Evolutionary conservation across 2,113 vertebrate species (phyloP).

Genomic region (Myiopsitta monachus): DNA sequence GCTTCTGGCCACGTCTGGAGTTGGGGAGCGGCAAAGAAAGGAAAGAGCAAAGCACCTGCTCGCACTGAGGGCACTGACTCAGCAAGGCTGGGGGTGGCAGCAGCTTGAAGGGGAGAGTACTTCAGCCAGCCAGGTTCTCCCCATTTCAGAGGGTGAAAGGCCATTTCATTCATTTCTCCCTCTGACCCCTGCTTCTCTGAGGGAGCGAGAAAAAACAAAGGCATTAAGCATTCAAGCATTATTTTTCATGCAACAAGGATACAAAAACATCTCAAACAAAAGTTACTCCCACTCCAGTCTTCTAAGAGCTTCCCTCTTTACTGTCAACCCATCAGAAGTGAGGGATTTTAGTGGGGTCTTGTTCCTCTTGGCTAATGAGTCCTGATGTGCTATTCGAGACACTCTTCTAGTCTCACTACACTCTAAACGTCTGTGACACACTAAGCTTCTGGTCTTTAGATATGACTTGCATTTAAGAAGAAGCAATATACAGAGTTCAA

Average conservation of each 20-base stretch:
- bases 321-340: neutral
- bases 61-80: accelerated
- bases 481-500: neutral
- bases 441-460: neutral
- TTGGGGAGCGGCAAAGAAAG: neutral
- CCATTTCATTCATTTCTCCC: neutral
- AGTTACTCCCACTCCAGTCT: neutral
- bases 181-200: neutral
- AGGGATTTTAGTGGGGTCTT: neutral
- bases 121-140: neutral
- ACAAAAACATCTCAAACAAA: neutral
- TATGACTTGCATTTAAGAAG: neutral
- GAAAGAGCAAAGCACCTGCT: neutral
- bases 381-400: neutral
- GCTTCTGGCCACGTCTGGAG: neutral
- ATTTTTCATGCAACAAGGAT: neutral
- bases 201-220: neutral
- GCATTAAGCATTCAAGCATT: neutral
- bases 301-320: neutral
- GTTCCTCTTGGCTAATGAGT: neutral
- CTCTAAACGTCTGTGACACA: neutral
- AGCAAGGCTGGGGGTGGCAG: neutral
- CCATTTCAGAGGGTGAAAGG: neutral
- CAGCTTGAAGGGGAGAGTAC: neutral
- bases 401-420: neutral